Evolutionary conservation across 2,113 vertebrate genomes (phyloP).

Genomic region (Philantomba maxwellii): DNA sequence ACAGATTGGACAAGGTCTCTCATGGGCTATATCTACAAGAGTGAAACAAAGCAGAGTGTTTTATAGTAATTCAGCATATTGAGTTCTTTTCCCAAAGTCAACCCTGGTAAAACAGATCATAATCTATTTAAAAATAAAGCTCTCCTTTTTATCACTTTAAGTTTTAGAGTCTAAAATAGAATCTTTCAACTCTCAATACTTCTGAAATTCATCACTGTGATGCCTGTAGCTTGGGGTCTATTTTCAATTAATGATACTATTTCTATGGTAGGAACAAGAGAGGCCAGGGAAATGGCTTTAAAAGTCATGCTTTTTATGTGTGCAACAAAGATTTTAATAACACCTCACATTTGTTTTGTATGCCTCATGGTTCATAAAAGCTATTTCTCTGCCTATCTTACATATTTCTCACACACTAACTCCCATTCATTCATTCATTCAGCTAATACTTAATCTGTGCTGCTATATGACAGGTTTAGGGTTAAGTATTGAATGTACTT

Average conservation of each 20-base stretch:
- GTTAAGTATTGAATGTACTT: not conserved
- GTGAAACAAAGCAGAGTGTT: not conserved
- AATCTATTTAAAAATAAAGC: not conserved
- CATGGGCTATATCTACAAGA: not conserved
- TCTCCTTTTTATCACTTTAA: not conserved
- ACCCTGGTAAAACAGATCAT: not conserved
- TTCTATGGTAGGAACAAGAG: not conserved
- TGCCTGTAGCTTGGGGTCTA: not conserved
- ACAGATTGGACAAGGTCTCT: not conserved
- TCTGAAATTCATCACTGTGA: not conserved
- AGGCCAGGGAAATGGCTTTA: not conserved
- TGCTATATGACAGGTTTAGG: not conserved
- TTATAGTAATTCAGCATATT: not conserved
- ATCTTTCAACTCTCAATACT: not conserved
- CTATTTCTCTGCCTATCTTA: not conserved
- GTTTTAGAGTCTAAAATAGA: slow-evolving; percentile 9
- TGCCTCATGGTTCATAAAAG: not conserved
- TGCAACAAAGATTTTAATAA: not conserved
- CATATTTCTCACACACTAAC: not conserved
- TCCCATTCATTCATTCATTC: not conserved
- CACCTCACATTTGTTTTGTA: not conserved
- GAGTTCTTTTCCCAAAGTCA: not conserved
- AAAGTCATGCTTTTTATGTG: not conserved
- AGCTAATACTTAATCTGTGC: not conserved
- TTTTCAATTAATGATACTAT: not conserved